These are phyloP conservation scores for Morpho helenor DNA, from an alignment of 2,888 invertebrate species.

Conservation along the genomic window DNA sequence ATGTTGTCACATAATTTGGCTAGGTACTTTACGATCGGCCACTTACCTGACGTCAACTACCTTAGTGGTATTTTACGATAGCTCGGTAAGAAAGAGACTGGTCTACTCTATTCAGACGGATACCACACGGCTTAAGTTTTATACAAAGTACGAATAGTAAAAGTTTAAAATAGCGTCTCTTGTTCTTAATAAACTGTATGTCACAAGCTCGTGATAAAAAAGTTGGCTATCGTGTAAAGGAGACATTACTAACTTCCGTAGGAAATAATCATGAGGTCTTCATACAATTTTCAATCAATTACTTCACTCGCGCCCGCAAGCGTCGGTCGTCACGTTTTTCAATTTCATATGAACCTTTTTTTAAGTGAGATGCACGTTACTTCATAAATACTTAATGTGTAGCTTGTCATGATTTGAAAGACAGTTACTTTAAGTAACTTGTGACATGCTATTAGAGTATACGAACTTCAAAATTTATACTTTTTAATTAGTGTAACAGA, in stretches of 20 bases:
- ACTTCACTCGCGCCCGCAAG: slow-evolving; percentile 7
- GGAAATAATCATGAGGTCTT: slow-evolving; percentile 14
- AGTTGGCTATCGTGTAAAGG: neutral
- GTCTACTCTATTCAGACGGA: too few species aligned
- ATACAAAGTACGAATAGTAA: too few species aligned
- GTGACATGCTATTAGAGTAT: slow-evolving; percentile 3
- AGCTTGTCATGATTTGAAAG: slow-evolving; percentile 12
- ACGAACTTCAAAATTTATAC: slow-evolving; percentile 1
- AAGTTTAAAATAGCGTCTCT: too few species aligned
- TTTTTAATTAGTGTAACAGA: slow-evolving; percentile 1
- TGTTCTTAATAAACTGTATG: too few species aligned
- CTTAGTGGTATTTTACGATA: too few species aligned
- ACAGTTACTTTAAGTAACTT: slow-evolving; percentile 11
- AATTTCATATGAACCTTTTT: slow-evolving; percentile 25
- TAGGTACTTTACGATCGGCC: too few species aligned
- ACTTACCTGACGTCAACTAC: too few species aligned
- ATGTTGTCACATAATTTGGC: too few species aligned
- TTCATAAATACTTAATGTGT: slow-evolving; percentile 8
- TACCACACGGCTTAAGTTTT: too few species aligned
- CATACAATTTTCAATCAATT: slow-evolving; percentile 8
- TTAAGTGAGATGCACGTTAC: slow-evolving; percentile 23
- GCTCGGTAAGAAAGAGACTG: too few species aligned
- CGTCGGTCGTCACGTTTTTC: slow-evolving; percentile 29
- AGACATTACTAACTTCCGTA: slow-evolving; percentile 9
- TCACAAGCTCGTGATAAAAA: too few species aligned